Evolutionary conservation across 1,140 invertebrate genomes (phyloP).

Genomic region (Drosophila sulfurigaster): DNA sequence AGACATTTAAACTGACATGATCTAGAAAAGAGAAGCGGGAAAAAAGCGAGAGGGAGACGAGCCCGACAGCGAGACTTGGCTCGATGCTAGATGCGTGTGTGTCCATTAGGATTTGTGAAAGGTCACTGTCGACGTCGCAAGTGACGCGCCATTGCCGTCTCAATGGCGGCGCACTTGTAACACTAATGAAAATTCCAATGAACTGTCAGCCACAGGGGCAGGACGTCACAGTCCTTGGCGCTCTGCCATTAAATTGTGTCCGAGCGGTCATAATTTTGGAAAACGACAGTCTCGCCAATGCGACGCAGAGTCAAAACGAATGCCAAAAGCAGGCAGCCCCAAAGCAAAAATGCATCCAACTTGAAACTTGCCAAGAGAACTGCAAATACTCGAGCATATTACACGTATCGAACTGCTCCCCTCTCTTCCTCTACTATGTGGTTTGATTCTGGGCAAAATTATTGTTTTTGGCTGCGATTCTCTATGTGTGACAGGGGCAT

Average conservation of each 20-base stretch:
- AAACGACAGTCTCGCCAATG: constrained; percentile 6
- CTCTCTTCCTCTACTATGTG: not conserved
- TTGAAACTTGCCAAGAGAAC: constrained; percentile 60
- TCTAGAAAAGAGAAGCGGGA: not conserved
- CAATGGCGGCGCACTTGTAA: constrained; percentile 78
- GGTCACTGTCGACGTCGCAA: constrained; percentile 49
- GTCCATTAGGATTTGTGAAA: constrained; percentile 52
- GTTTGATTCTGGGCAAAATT: constrained; percentile 23
- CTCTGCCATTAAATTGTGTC: constrained; percentile 73
- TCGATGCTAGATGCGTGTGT: constrained; percentile 33
- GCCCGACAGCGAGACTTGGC: not conserved
- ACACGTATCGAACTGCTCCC: not conserved
- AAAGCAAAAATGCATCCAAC: constrained; percentile 63
- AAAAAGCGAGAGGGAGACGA: not conserved
- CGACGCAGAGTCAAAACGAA: not conserved
- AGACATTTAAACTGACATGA: constrained; percentile 13
- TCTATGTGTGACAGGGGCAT: not conserved
- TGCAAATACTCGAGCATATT: constrained; percentile 48
- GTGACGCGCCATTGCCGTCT: constrained; percentile 52
- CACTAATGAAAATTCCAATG: constrained; percentile 80
- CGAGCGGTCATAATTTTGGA: constrained; percentile 75
- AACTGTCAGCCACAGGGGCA: constrained; percentile 61
- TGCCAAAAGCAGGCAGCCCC: not conserved
- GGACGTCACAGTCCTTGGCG: constrained; percentile 66
- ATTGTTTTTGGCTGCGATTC: constrained; percentile 55